Base-by-base conservation (phyloP, 2,888 invertebrate genomes). In the Coelopa pilipes region DNA sequence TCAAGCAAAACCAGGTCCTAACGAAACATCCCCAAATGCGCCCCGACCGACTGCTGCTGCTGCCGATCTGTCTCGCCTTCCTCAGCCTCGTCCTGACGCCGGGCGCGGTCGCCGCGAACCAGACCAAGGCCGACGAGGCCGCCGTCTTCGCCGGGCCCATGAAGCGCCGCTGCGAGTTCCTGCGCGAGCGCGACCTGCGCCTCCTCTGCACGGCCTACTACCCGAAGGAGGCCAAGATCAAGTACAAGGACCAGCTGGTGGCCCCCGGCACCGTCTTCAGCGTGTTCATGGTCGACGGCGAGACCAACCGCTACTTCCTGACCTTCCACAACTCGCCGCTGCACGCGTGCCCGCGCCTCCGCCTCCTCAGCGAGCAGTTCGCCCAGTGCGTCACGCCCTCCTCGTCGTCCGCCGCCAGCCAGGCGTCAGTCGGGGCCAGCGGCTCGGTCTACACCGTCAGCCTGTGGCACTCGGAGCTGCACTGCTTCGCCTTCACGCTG, bases 141-240 rank as follows among this genome's bases (percentile, higher is more conserved):
- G n/a, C n/a, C n/a, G n/a, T n/a, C 34, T 7, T 34, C 34, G 34
- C 2, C 34, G 34, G 4, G 4, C 34, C 34, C 4, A 2, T 34
- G 34, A 34, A 34, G 34, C 34, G 34, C 4, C 53, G 53, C n/a
- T 53, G 53, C n/a, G 4, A 53, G n/a, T 53, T 53, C n/a, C 53
- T 53, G 15, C 13, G 10, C 53, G 53, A 53, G 53, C 13, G 15
- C 13, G n/a, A 53, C n/a, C 53, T 63, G 46, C 11, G 3, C 34
- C 11, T 15, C 13, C 19, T 63, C 15, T 63, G 63, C 63, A 63
- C 63, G 1, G 34, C 34, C 15, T 12, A 10, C 15, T 63, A 63
- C 45, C 63, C 63, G 45, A 63, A 45, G 45, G 63, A 63, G 45
- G 15, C 19, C 15, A 63, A 63, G 17, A 63, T 63, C 63, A 63